A percentile compares a stretch with the other conserved stretches of the same genome.
phyloP scores from a whole-genome alignment of 2,888 invertebrate genomes.

The Phyllotreta cruciferae region DNA sequence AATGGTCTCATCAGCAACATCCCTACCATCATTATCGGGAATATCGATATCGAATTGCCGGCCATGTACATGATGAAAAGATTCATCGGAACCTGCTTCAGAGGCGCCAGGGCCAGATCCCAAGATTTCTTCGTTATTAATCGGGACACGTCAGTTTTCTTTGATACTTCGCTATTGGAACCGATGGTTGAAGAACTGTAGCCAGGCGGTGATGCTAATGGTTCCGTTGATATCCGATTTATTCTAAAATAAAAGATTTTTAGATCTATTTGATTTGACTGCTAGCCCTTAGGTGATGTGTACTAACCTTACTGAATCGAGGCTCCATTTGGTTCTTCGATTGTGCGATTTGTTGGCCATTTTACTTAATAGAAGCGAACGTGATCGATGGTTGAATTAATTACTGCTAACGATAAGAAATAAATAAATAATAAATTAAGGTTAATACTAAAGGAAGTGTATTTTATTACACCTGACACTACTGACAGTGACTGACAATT shows the following conservation, averaged over 20 bases:
- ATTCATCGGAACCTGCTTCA: constrained; percentile 99
- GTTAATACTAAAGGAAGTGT: constrained; percentile 15
- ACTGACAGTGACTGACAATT: not conserved
- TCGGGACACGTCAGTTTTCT: constrained; percentile 83
- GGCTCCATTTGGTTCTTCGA: constrained; percentile 56
- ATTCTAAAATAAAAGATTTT: constrained; percentile 40
- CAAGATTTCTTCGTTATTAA: constrained; percentile 93
- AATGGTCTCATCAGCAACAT: constrained; percentile 97
- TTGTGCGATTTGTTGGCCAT: constrained; percentile 46
- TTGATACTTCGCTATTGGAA: constrained; percentile 78
- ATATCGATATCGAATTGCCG: constrained; percentile 98
- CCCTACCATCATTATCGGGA: constrained; percentile 99
- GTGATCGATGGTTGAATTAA: constrained; percentile 9
- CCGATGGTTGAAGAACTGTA: constrained; percentile 78
- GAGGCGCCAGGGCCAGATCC: constrained; percentile 93
- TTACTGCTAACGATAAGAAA: constrained; percentile 8
- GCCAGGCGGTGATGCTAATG: constrained; percentile 81
- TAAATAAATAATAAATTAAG: constrained; percentile 34
- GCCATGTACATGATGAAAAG: constrained; percentile 99
- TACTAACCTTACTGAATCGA: constrained; percentile 54
- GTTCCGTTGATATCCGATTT: constrained; percentile 43
- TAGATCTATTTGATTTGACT: not conserved
- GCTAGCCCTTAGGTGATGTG: not conserved
- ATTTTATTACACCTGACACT: not conserved
- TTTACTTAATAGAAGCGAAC: not conserved